Percentiles rank a stretch among this genome's conserved stretches.
phyloP scores from a whole-genome alignment of 2,888 invertebrate species.

The Aphodius granarius region DNA sequence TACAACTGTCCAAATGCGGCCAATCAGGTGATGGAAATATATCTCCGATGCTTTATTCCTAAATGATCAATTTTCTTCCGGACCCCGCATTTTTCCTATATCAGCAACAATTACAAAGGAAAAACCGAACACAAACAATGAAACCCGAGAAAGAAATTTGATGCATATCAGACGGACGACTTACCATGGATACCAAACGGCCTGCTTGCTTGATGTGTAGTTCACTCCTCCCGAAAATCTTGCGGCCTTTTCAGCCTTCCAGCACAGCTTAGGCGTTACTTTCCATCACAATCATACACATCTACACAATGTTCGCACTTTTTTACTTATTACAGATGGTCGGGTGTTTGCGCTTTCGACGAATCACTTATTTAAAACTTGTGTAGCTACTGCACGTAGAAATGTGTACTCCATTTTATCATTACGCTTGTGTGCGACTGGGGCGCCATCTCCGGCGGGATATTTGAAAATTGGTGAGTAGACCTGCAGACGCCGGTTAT shows the following conservation, averaged over 20 bases:
- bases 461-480: conserved; percentile 17
- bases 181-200: conserved; percentile 54
- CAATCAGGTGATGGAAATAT: conserved; percentile 54
- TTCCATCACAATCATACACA: conserved; percentile 18
- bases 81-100: background rate
- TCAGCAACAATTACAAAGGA: background rate
- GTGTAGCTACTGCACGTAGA: conserved; percentile 54
- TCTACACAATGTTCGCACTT: conserved; percentile 22
- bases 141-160: background rate
- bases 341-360: conserved; percentile 27
- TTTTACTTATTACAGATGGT: conserved; percentile 34
- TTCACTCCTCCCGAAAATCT: conserved; percentile 38
- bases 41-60: conserved; percentile 42
- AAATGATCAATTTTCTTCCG: background rate
- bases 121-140: conserved; percentile 13
- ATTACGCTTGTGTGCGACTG: conserved; percentile 52
- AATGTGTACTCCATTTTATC: conserved; percentile 56
- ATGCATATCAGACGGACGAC: conserved; percentile 37
- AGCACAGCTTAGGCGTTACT: background rate
- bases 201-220: conserved; percentile 38
- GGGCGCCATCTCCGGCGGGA: conserved; percentile 41
- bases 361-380: conserved; percentile 49
- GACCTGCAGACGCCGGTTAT: background rate
- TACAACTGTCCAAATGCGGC: conserved; percentile 55
- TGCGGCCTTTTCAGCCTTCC: conserved; percentile 22